phyloP scores from a whole-genome alignment of 2,888 invertebrate species.

The Archips crataeganus region DNA sequence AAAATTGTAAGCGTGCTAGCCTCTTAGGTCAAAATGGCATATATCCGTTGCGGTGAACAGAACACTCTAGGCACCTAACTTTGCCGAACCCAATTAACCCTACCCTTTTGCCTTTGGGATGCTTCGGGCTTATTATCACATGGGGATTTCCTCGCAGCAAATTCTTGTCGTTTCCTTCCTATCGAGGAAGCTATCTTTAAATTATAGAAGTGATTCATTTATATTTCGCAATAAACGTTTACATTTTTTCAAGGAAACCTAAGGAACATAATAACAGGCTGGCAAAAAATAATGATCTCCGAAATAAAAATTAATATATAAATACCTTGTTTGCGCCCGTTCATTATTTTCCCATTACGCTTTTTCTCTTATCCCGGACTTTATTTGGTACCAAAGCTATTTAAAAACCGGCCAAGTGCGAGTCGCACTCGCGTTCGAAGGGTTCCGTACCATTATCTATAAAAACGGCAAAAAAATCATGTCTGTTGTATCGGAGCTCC shows the following conservation, averaged over 20 bases:
- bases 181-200: not conserved
- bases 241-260: not conserved
- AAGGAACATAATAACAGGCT: not conserved
- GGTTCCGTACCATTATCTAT: too few relatives aligned
- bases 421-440: too few relatives aligned
- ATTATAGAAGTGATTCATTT: slow-evolving; percentile 16
- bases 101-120: not conserved
- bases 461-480: too few relatives aligned
- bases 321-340: not conserved
- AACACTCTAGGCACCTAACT: slow-evolving; percentile 5
- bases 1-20: not conserved
- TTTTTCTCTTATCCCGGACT: not conserved
- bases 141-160: slow-evolving; percentile 11
- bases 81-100: slow-evolving; percentile 1
- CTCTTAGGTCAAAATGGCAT: not conserved
- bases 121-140: slow-evolving; percentile 8
- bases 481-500: too few relatives aligned
- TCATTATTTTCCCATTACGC: slow-evolving; percentile 6
- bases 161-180: slow-evolving; percentile 11
- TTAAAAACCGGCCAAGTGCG: not conserved
- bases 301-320: slow-evolving; percentile 5
- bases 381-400: not conserved
- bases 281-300: not conserved
- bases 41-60: not conserved
- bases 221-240: not conserved